phyloP scores from a whole-genome alignment of 2,888 invertebrate species.

The Aphrophora alni region DNA sequence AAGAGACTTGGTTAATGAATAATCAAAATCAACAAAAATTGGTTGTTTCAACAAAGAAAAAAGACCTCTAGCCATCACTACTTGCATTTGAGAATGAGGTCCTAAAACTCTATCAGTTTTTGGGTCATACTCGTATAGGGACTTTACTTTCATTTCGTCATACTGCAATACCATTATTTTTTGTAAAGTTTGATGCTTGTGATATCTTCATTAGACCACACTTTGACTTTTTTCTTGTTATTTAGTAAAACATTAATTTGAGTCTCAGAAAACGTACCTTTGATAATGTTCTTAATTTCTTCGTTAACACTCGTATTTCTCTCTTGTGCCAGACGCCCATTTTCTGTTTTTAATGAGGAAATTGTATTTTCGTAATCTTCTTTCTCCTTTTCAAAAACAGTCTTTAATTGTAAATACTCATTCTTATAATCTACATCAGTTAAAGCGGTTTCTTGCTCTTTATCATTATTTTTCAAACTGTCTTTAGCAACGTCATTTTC shows the following conservation, averaged over 20 bases:
- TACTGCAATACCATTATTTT: neutral
- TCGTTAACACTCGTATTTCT: neutral
- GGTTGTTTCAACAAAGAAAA: conserved; percentile 18
- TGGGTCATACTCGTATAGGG: neutral
- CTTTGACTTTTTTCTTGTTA: neutral
- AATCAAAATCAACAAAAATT: conserved; percentile 7
- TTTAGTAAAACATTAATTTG: neutral
- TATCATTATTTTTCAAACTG: neutral
- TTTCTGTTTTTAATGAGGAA: neutral
- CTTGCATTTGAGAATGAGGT: neutral
- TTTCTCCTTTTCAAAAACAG: neutral
- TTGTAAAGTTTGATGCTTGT: neutral
- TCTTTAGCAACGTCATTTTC: neutral
- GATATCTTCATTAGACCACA: neutral
- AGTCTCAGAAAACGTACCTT: neutral
- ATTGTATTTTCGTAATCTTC: neutral
- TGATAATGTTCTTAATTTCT: neutral
- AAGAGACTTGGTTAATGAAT: neutral
- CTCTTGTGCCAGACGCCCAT: neutral
- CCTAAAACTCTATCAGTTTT: neutral
- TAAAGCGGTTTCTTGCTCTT: neutral
- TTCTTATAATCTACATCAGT: neutral
- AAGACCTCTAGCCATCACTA: neutral
- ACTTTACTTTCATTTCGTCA: conserved; percentile 5
- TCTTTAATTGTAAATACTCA: neutral